These are phyloP conservation scores for Pheosia gnoma DNA, from an alignment of 2,888 invertebrate species.

Conservation along the genomic window DNA sequence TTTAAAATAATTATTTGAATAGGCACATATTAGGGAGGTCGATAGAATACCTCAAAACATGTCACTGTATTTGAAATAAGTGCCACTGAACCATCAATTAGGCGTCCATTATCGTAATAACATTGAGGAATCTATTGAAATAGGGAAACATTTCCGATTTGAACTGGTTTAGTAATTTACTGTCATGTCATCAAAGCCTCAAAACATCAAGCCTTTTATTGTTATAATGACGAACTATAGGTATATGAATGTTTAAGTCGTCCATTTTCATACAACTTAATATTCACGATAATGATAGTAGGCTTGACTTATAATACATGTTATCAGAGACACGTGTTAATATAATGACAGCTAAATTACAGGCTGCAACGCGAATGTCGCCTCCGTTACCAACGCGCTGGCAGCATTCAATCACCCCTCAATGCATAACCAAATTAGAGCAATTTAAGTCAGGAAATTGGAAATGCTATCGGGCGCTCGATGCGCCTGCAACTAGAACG, in stretches of 20 bases:
- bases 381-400: conserved; percentile 49
- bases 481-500: conserved; percentile 71
- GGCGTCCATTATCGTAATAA: neutral
- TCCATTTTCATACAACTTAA: neutral
- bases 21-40: neutral
- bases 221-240: neutral
- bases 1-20: neutral
- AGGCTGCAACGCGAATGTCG: conserved; percentile 56
- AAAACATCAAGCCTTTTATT: neutral
- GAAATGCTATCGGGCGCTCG: conserved; percentile 78
- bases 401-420: conserved; percentile 76
- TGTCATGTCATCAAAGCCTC: neutral
- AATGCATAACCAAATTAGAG: conserved; percentile 82
- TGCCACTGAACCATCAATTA: neutral
- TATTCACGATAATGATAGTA: neutral
- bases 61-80: neutral
- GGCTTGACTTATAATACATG: neutral
- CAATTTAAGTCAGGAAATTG: conserved; percentile 84
- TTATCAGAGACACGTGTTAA: conserved; percentile 3
- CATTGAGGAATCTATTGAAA: neutral
- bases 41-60: neutral
- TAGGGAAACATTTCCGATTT: neutral
- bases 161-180: neutral
- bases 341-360: conserved; percentile 49
- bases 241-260: neutral